phyloP scores from a whole-genome alignment of 2,113 vertebrate species.

The Microcebus griseorufus region DNA sequence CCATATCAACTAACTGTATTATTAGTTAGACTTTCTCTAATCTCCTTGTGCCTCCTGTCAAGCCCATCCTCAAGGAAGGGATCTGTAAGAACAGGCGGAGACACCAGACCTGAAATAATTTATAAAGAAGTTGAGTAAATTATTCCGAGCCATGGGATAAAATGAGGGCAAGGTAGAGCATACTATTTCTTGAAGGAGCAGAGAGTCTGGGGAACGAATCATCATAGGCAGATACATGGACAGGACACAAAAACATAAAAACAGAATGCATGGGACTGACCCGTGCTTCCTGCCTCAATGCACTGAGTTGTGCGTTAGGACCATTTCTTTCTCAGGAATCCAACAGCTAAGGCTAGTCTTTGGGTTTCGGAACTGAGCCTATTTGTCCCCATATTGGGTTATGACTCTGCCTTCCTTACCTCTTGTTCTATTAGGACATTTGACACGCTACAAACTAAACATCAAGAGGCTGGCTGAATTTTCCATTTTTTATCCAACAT shows the following conservation, averaged over 20 bases:
- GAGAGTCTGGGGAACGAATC: neutral
- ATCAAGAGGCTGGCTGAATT: neutral
- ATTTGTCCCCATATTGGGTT: neutral
- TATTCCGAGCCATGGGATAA: neutral
- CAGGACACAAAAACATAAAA: neutral
- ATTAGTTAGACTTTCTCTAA: conserved; percentile 15
- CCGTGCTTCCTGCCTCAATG: neutral
- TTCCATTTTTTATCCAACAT: neutral
- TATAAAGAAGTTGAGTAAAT: neutral
- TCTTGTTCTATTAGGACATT: neutral
- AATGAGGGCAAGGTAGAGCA: neutral
- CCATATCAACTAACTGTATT: neutral
- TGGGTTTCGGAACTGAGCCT: neutral
- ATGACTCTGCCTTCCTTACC: neutral
- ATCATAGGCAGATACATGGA: neutral
- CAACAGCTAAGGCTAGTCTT: neutral
- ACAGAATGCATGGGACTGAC: neutral
- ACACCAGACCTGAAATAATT: neutral
- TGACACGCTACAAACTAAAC: neutral
- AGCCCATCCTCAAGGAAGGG: neutral
- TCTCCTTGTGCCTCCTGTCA: neutral
- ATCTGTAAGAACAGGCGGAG: neutral
- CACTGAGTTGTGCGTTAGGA: neutral
- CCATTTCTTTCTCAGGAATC: neutral
- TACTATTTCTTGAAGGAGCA: neutral